Evolutionary conservation across 2,888 invertebrate genomes (phyloP).

Genomic region (Thera britannica): DNA sequence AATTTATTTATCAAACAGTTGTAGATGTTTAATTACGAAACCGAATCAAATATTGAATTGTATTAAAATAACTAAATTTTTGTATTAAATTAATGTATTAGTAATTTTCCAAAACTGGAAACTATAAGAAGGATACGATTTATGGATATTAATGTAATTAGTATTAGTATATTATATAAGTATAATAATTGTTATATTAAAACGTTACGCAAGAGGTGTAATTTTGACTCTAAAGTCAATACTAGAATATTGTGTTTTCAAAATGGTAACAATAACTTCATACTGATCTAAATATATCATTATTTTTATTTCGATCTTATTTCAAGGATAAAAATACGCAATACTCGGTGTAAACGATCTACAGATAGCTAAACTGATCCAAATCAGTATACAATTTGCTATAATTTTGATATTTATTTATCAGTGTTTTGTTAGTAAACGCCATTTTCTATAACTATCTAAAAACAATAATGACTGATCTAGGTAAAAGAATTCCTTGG

Average conservation of each 20-base stretch:
- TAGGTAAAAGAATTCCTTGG: constrained; percentile 10
- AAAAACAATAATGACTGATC: constrained; percentile 16
- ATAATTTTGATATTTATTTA: too few species aligned
- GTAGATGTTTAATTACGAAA: background rate
- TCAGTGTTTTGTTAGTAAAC: too few species aligned
- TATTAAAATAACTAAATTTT: background rate
- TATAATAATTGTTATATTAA: background rate
- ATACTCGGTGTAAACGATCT: too few species aligned
- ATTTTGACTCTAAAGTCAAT: background rate
- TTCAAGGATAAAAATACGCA: too few species aligned
- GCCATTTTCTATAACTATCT: constrained; percentile 1
- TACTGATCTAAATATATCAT: too few species aligned
- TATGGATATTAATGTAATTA: background rate
- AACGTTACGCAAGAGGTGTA: background rate
- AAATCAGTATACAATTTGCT: too few species aligned
- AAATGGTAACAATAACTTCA: too few species aligned
- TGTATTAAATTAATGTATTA: background rate
- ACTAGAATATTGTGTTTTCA: too few species aligned
- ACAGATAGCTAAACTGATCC: too few species aligned
- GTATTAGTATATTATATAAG: constrained; percentile 13
- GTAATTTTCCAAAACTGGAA: background rate
- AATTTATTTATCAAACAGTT: background rate
- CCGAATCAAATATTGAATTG: constrained; percentile 1
- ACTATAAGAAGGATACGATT: background rate
- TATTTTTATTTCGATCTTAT: too few species aligned